Evolutionary conservation across 2,113 vertebrate species (phyloP).

Genomic region (Coryphaenoides rupestris): DNA sequence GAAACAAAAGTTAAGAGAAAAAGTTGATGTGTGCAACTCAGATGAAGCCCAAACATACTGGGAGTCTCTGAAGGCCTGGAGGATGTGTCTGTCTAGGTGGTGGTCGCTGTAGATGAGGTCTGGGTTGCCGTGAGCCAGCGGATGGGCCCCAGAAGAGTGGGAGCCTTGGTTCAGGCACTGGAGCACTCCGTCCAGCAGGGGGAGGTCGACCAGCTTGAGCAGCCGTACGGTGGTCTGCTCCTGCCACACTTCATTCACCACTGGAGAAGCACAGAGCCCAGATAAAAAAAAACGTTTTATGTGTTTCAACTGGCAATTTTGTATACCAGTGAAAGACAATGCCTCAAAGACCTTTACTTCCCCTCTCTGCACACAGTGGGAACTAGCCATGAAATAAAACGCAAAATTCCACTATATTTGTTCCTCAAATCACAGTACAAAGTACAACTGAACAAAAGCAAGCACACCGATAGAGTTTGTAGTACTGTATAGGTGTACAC

Average conservation of each 20-base stretch:
- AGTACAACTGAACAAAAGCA: no score
- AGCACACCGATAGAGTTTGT: no score
- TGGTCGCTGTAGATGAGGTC: slow-evolving; percentile 77
- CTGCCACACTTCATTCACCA: slow-evolving; percentile 88
- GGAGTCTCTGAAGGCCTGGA: slow-evolving; percentile 87
- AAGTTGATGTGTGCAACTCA: background rate
- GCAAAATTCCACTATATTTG: no score
- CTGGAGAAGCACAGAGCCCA: slow-evolving; percentile 48
- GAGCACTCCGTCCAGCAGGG: slow-evolving; percentile 85
- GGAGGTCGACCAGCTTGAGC: slow-evolving; percentile 89
- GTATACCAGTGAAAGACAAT: no score
- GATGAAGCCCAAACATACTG: slow-evolving; percentile 72
- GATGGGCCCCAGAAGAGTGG: slow-evolving; percentile 33
- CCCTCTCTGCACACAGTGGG: no score
- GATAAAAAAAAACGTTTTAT: no score
- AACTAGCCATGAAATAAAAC: no score
- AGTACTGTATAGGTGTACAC: no score
- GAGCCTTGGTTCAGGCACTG: slow-evolving; percentile 55
- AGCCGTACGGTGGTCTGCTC: slow-evolving; percentile 88
- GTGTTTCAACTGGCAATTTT: no score
- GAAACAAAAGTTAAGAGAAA: background rate
- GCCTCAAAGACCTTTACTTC: no score
- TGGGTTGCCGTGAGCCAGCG: slow-evolving; percentile 42
- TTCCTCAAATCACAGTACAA: no score
- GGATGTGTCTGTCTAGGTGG: slow-evolving; percentile 86